Evolutionary conservation across 1,140 invertebrate genomes (phyloP), one percentile per base, ranked within the genome.

Genomic region (Atopsyche davidsoni): DNA sequence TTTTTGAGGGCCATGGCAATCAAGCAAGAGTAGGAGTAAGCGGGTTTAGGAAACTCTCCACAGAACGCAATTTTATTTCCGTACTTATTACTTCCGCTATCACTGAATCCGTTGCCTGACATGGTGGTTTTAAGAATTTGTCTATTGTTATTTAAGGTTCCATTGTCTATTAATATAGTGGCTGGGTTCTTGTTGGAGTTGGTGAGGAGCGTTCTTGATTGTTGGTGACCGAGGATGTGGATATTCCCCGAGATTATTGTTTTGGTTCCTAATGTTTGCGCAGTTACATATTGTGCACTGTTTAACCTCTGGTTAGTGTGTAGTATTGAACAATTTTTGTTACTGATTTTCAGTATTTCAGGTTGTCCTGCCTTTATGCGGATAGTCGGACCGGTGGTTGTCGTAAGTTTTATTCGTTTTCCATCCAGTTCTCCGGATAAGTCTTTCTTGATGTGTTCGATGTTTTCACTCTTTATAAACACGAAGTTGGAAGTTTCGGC

Each of bases 1-100:
- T 98, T 98, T 71, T 97, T 98, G 39, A 98, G 72, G 2, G 96
- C 92, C 87, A 98, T 87, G 1, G 94, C 93, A 62, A 98, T 98
- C 47, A 98, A 77, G 74, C 95, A 98, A 23, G 92, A 96, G 64
- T 98, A 98, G 1, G 93, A 97, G 70, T 96, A 98, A 1, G 92
- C 89, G 0, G 95, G 95, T 72, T 98, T 98, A 0, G 93, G 93
- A 64, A 90, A 97, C 1, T 81, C 77, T 58, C 83, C 85, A 44
- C 81, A 79, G 52, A 79, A 32, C 4, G 42, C n/a, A 61, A 65
- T 57, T 75, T 72, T 61, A 28, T 45, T 78, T 46, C 58, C 59
- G 65, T 67, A 72, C 62, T 76, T 67, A 62, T 72, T 43, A 68
- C 72, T 57, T 64, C 45, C 2, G 60, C 62, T 67, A 53, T 75